Conservation (phyloP, 37 sponge, comb jelly and placozoan species). For the Sycon ciliatum region DNA sequence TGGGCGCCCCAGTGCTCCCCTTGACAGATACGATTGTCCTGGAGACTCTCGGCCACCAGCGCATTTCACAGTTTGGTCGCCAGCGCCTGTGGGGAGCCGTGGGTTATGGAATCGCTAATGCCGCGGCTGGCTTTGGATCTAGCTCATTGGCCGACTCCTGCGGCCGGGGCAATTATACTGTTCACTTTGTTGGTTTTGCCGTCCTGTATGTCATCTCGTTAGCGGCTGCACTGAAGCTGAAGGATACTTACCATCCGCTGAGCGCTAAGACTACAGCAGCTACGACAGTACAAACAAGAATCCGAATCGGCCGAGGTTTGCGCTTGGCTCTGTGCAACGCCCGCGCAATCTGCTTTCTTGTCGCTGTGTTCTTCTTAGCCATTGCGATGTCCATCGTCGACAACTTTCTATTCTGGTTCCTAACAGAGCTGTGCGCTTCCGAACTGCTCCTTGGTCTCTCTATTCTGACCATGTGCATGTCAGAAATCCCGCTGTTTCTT, state of each 20-base stretch:
- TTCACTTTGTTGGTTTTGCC: background rate
- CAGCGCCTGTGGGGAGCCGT: conserved; percentile 13
- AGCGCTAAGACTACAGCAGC: too few relatives aligned
- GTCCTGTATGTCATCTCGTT: background rate
- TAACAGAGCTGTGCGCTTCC: background rate
- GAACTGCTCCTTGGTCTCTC: background rate
- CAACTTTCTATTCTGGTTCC: conserved; percentile 10
- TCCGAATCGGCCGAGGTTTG: background rate
- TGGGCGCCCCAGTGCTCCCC: background rate
- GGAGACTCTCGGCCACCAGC: background rate
- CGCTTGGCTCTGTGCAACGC: background rate
- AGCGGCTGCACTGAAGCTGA: background rate
- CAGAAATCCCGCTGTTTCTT: background rate
- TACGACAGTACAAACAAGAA: background rate
- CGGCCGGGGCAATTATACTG: background rate
- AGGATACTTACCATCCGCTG: too few relatives aligned
- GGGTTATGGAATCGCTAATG: background rate
- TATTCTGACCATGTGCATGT: background rate
- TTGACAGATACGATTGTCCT: background rate
- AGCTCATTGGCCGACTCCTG: background rate
- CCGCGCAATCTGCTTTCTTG: background rate
- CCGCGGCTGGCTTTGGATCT: background rate
- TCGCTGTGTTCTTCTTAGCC: background rate
- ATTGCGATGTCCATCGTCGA: background rate
- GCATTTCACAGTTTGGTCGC: background rate